Conservation (phyloP, 2,888 invertebrate species). For the Auanema sp. region DNA sequence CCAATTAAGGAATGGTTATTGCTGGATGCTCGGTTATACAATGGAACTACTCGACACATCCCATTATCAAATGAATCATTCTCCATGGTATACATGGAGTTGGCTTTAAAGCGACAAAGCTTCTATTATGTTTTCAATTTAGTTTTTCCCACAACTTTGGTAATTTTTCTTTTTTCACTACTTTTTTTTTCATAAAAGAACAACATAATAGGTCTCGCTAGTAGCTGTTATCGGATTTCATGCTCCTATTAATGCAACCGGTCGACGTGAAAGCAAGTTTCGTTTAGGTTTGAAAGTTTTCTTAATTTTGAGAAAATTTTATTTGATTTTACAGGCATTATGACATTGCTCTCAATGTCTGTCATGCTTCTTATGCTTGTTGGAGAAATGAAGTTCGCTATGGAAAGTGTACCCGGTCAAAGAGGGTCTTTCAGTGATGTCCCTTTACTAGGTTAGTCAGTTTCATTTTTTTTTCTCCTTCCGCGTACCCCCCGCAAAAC, state of each 20-base stretch:
- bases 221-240: conserved; percentile 69
- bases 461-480: conserved; percentile 3
- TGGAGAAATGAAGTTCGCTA: conserved; percentile 67
- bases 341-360: conserved; percentile 67
- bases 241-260: conserved; percentile 67
- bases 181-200: not conserved
- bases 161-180: conserved; percentile 43
- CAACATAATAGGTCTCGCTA: conserved; percentile 64
- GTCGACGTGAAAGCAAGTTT: conserved; percentile 62
- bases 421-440: conserved; percentile 67
- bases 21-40: conserved; percentile 50
- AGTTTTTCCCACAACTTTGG: conserved; percentile 68
- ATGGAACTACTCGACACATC: conserved; percentile 53
- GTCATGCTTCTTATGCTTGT: conserved; percentile 68
- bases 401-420: conserved; percentile 61
- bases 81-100: conserved; percentile 55
- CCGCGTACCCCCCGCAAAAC: too few species aligned
- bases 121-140: conserved; percentile 69
- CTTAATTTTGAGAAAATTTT: not conserved
- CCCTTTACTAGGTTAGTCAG: conserved; percentile 66
- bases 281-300: conserved; percentile 59
- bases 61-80: conserved; percentile 53
- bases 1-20: conserved; percentile 41
- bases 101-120: conserved; percentile 64
- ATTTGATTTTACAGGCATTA: conserved; percentile 63